phyloP scores from a whole-genome alignment of 2,113 vertebrate genomes.

The Notothenia coriiceps region DNA sequence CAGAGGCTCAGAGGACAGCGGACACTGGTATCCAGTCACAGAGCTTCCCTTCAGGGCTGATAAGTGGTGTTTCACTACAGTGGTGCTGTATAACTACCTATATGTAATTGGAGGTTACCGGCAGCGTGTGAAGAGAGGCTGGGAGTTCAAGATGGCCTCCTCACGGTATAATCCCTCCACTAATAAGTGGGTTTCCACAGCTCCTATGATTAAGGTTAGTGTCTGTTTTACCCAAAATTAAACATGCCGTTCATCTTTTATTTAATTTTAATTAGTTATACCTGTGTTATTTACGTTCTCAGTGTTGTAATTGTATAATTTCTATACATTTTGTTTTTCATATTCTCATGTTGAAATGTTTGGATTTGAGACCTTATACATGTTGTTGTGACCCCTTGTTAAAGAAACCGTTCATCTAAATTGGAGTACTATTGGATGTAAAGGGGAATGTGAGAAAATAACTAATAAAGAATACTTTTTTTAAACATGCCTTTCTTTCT shows the following conservation, averaged over 20 bases:
- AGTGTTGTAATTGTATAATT: no score
- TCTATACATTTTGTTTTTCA: no score
- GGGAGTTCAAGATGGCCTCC: constrained; percentile 84
- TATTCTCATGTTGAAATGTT: no score
- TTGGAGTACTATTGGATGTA: no score
- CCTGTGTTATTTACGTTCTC: no score
- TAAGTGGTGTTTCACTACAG: constrained; percentile 87
- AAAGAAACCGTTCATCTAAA: no score
- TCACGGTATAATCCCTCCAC: constrained; percentile 85
- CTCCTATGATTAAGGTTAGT: constrained; percentile 82
- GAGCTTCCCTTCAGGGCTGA: constrained; percentile 84
- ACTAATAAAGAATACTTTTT: no score
- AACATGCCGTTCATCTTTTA: neutral
- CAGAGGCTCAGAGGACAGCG: constrained; percentile 51
- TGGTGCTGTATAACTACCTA: constrained; percentile 85
- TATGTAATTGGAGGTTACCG: constrained; percentile 85
- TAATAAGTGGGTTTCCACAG: constrained; percentile 75
- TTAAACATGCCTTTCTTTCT: neutral
- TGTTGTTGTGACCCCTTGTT: no score
- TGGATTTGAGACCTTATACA: no score
- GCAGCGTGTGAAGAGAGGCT: constrained; percentile 72
- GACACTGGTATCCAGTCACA: constrained; percentile 70
- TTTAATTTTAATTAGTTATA: no score
- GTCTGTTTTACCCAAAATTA: neutral
- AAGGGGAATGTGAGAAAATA: no score